These are phyloP conservation scores for Morone chrysops DNA, from an alignment of 2,113 vertebrate species.

Conservation along the genomic window DNA sequence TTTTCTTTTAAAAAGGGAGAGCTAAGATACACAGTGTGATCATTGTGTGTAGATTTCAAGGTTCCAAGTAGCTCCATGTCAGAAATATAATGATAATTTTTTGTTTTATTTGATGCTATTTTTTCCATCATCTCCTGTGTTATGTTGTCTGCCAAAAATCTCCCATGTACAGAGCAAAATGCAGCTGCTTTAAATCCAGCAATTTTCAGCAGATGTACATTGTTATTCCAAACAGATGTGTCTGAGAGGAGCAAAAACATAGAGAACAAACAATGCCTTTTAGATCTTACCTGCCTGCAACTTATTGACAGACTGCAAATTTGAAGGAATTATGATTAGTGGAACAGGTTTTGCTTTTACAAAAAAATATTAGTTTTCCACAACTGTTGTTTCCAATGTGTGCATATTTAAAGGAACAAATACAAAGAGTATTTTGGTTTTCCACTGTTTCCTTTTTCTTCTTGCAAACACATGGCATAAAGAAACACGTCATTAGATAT, in stretches of 20 bases:
- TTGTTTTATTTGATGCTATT: conserved; percentile 4
- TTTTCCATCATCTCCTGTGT: conserved; percentile 6
- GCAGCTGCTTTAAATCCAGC: conserved; percentile 54
- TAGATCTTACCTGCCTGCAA: conserved; percentile 88
- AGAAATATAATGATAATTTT: conserved; percentile 13
- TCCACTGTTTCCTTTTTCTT: conserved; percentile 14
- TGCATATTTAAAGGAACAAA: conserved; percentile 18
- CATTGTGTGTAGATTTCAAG: not conserved
- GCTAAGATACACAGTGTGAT: not conserved
- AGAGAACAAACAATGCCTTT: conserved; percentile 87
- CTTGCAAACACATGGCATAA: conserved; percentile 56
- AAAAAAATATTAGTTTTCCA: not conserved
- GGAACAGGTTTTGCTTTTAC: conserved; percentile 33
- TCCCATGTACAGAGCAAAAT: conserved; percentile 17
- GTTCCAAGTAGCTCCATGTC: not conserved
- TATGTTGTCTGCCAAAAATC: conserved; percentile 12
- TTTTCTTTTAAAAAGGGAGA: conserved; percentile 1
- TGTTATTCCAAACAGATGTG: conserved; percentile 81
- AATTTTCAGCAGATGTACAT: conserved; percentile 75
- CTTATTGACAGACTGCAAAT: conserved; percentile 62
- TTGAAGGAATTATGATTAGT: conserved; percentile 32
- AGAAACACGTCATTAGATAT: conserved; percentile 56
- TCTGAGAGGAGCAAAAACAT: conserved; percentile 89
- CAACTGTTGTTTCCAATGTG: conserved; percentile 13
- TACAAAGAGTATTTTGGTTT: conserved; percentile 13